Percentiles rank a stretch among this genome's conserved stretches.
phyloP scores from a whole-genome alignment of 2,888 invertebrate species.

The Sepiola atlantica region DNA sequence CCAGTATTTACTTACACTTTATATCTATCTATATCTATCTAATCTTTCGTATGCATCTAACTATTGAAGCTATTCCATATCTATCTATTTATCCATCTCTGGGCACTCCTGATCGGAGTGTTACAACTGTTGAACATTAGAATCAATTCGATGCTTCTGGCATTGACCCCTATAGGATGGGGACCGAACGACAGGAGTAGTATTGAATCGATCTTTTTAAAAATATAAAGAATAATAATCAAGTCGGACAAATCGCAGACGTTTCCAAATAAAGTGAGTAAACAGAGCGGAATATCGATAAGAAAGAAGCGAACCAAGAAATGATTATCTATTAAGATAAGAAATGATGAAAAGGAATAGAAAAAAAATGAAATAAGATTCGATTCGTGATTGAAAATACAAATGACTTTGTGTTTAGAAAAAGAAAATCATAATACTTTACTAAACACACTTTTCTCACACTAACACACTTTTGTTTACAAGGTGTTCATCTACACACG shows the following conservation, averaged over 20 bases:
- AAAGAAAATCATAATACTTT: not conserved
- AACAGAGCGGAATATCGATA: not conserved
- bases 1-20: no score
- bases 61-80: no score
- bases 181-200: not conserved
- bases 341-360: not conserved
- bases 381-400: not conserved
- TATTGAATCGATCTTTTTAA: not conserved
- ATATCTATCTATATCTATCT: no score
- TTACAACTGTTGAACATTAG: not conserved
- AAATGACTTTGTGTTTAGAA: not conserved
- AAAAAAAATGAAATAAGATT: no score
- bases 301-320: not conserved
- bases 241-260: not conserved
- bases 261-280: not conserved
- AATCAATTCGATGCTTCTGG: not conserved
- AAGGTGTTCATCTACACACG: no score
- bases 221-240: not conserved
- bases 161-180: not conserved
- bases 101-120: not conserved
- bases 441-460: no score
- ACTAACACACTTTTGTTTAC: not conserved
- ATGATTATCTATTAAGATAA: slow-evolving; percentile 18
- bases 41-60: no score
- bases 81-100: no score